Evolutionary conservation across 2,888 invertebrate species (phyloP), one percentile per base, ranked within the genome.

Genomic region (Eulithis testata): DNA sequence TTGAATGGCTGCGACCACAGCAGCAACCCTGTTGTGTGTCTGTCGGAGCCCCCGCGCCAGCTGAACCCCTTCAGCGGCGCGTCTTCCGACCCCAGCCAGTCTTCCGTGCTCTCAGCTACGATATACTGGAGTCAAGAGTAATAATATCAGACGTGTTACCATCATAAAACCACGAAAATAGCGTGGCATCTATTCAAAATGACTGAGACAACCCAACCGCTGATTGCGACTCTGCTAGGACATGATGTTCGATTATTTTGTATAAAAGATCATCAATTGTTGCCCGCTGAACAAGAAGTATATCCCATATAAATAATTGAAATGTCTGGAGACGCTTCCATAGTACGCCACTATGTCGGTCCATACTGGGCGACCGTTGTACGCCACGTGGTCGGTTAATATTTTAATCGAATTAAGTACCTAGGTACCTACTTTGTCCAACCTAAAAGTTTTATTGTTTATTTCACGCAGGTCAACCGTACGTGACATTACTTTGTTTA

Each of bases 1-100:
- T 97, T 94, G 87, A 98, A 99, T 27, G 98, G 96, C 84, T 99
- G 97, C 31, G 98, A 98, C 99, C 99, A 99, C 92, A 99, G 95
- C 56, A 99, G 94, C 73, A 99, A 98, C 21, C 99, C 99, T 3
- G 99, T 98, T 53, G 99, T 99, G 85, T 99, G 97, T 50, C 99
- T 94, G 86, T 99, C 98, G 0, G 98, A 97, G 14, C 99, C 99
- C 0, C 99, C 99, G 75, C 98, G 94, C 99, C 99, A 99, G 45
- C 97, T 96, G 91, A 99, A 99, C 0, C 99, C 99, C 49, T 95
- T 95, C 68, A 99, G 90, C 0, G 98, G 97, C 61, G 95, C 95
- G 66, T 97, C 94, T 55, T 97, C 97, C 53, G 94, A 93, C 0
- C 98, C 99, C 73, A 99, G 88, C 99, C 99, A 99, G 70, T 96